These are phyloP conservation scores for Ctenochaetus hawaiiensis DNA, from an alignment of 2,797 vertebrate genomes.

Conservation along the genomic window DNA sequence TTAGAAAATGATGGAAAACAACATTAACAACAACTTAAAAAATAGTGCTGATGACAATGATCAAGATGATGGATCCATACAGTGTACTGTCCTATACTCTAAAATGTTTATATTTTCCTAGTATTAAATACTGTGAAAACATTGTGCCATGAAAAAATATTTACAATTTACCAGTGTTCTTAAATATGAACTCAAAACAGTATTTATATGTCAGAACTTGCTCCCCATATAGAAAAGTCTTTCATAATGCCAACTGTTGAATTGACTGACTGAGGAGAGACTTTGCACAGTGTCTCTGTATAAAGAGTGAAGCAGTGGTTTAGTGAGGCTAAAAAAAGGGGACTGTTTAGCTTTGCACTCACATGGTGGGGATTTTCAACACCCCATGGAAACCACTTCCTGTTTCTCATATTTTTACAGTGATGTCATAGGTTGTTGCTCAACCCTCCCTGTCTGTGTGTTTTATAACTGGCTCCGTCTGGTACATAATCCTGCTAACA, in stretches of 20 bases:
- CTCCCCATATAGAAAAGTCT: neutral
- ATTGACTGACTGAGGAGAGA: neutral
- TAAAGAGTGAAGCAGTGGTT: slow-evolving; percentile 36
- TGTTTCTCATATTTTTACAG: slow-evolving; percentile 81
- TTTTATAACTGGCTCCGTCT: slow-evolving; percentile 76
- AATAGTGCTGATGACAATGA: too few species aligned
- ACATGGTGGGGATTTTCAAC: slow-evolving; percentile 71
- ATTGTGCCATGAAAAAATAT: neutral
- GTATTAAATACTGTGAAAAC: neutral
- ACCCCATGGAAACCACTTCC: slow-evolving; percentile 82
- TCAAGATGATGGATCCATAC: too few species aligned
- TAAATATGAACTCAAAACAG: slow-evolving; percentile 3
- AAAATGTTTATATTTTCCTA: too few species aligned
- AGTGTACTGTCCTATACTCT: too few species aligned
- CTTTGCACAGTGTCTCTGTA: neutral
- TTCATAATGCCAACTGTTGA: neutral
- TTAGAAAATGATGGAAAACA: too few species aligned
- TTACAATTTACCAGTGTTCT: neutral
- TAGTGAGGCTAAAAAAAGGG: slow-evolving; percentile 48
- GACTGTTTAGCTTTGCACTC: slow-evolving; percentile 62
- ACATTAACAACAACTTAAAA: too few species aligned
- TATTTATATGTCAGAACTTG: neutral
- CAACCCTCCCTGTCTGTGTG: slow-evolving; percentile 72
- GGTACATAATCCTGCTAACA: slow-evolving; percentile 64
- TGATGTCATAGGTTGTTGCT: slow-evolving; percentile 85